phyloP scores from a whole-genome alignment of 2,888 invertebrate species.

The Nasonovia ribisnigri region DNA sequence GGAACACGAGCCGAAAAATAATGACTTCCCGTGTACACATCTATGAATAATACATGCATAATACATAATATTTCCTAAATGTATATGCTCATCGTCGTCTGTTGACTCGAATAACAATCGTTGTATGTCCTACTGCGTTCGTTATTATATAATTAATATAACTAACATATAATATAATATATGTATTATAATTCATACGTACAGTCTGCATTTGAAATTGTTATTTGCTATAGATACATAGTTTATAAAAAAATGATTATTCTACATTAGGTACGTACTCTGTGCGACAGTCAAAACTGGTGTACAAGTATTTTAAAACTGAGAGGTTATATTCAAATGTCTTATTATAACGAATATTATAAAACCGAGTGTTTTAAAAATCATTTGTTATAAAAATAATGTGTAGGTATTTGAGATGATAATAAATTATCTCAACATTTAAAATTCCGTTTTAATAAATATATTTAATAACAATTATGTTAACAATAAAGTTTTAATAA shows the following conservation, averaged over 20 bases:
- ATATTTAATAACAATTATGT: no score
- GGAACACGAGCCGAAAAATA: neutral
- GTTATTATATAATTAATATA: neutral
- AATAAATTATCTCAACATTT: no score
- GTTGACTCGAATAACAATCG: neutral
- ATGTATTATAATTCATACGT: neutral
- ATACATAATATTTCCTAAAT: neutral
- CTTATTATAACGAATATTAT: no score
- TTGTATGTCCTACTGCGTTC: neutral
- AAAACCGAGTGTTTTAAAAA: no score
- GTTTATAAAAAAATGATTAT: neutral
- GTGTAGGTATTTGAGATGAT: no score
- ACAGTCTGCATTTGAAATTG: no score
- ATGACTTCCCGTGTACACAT: neutral
- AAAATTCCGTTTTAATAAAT: no score
- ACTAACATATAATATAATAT: neutral
- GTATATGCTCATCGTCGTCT: neutral
- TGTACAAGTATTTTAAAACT: no score
- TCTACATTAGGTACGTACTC: neutral
- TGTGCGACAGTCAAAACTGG: neutral
- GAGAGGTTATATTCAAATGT: no score
- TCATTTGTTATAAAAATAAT: no score
- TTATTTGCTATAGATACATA: neutral
- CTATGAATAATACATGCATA: neutral
- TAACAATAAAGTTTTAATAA: no score